Conservation (phyloP, 2,888 invertebrate species). For the Rugalucina vietnamica region DNA sequence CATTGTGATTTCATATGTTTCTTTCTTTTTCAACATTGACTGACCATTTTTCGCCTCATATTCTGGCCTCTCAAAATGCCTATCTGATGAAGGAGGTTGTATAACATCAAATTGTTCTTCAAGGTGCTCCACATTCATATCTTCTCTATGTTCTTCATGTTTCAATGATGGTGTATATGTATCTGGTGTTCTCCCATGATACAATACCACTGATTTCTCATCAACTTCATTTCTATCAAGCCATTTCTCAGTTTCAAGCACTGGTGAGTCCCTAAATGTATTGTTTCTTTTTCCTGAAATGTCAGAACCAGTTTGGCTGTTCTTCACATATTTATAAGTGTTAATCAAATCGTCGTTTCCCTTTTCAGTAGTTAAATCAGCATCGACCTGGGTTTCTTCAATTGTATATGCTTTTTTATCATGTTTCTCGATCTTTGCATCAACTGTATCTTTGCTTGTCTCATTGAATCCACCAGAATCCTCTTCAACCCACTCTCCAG, state of each 20-base stretch:
- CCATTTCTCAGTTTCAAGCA: not conserved
- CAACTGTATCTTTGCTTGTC: not conserved
- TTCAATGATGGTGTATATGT: too few relatives aligned
- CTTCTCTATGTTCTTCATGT: too few relatives aligned
- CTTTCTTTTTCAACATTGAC: not conserved
- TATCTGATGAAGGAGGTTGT: not conserved
- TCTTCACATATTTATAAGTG: too few relatives aligned
- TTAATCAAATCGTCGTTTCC: not conserved
- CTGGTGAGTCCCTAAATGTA: not conserved
- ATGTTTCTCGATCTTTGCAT: not conserved
- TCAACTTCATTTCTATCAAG: not conserved
- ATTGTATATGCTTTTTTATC: not conserved
- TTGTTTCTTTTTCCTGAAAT: not conserved
- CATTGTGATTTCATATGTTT: not conserved
- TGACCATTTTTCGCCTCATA: not conserved
- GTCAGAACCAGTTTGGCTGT: too few relatives aligned
- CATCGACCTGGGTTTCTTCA: not conserved
- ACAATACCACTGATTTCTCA: not conserved
- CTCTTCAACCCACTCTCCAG: not conserved
- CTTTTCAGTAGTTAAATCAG: not conserved
- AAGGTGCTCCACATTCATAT: too few relatives aligned
- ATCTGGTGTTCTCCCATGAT: too few relatives aligned
- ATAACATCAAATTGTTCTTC: not conserved
- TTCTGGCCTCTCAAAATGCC: not conserved
- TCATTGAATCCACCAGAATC: not conserved